These are phyloP conservation scores for Delia radicum DNA, from an alignment of 1,140 invertebrate species.

Conservation along the genomic window DNA sequence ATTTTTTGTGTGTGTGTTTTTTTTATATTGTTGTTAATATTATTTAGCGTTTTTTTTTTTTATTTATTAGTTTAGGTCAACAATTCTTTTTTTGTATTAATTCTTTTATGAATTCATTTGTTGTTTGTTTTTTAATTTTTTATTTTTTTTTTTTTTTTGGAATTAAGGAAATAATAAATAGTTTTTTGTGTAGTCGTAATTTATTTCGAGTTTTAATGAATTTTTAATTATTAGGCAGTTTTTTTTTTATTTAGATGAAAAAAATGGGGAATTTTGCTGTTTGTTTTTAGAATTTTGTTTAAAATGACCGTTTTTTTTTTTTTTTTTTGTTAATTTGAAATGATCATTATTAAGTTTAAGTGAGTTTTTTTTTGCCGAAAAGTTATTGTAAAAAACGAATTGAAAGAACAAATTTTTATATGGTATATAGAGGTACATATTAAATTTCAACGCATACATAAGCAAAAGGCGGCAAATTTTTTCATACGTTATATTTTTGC, in stretches of 20 bases:
- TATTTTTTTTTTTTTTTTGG: not conserved
- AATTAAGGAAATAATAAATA: too few species aligned
- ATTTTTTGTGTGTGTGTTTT: not conserved
- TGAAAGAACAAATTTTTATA: not conserved
- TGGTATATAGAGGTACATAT: constrained; percentile 7
- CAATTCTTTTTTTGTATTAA: not conserved
- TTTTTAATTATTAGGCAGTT: not conserved
- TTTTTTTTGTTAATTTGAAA: not conserved
- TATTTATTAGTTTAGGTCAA: not conserved
- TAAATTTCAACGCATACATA: constrained; percentile 25
- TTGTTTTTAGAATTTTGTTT: not conserved
- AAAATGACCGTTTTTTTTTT: not conserved
- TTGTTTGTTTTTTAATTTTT: not conserved
- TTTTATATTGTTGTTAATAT: not conserved
- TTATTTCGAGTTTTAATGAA: not conserved
- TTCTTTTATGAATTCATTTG: not conserved
- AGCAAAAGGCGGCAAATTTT: constrained; percentile 28
- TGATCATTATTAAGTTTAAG: not conserved
- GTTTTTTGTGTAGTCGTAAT: too few species aligned
- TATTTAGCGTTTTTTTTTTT: not conserved
- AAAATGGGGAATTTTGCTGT: not conserved
- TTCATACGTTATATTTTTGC: constrained; percentile 19
- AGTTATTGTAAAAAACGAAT: not conserved
- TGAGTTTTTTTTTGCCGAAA: not conserved
- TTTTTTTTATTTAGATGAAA: not conserved